Base-by-base conservation (phyloP, 2,888 invertebrate genomes). In the Willowsia nigromaculata region DNA sequence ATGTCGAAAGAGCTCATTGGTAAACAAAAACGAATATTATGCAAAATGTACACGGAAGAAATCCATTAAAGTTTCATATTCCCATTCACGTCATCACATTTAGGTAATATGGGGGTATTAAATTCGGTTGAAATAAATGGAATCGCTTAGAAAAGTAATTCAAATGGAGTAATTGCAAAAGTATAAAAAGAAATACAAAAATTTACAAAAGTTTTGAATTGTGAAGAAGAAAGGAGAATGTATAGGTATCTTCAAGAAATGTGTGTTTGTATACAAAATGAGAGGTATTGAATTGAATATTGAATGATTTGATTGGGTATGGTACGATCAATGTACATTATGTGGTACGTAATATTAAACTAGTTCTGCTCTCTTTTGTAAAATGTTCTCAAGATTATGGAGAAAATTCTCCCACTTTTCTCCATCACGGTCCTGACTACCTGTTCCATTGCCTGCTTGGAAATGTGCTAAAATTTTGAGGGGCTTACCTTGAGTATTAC, bases 401-500 rank as follows among this genome's bases (percentile, higher is more conserved):
- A 92, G 85, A 74, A 92, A 92, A 62, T 80, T 85, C 83, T 91
- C 92, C 92, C 92, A 92, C 62, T 90, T 86, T 74, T 90, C 90
- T 56, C 85, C 90, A 82, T 91, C 85, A 40, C 81, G 86, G 27
- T 90, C 88, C 53, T 82, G 84, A 59, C 78, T 86, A 65, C 62
- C 71, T 18, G 40, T 25, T 50, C 65, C 68, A 18, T 43, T 33
- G 27, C 56, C 43, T n/a, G 80, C 30, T 82, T 87, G 74, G 85
- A 90, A 90, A 81, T 89, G 78, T 82, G 87, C 71, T 22, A 88
- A 78, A 80, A 65, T 50, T 87, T 89, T 87, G 25, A 78, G 53
- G 78, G 80, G 88, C 91, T 91, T 92, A 91, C 92, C 92, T 92
- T 91, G 92, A 91, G 90, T 88, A 91, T 90, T 91, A 87, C 82